A percentile compares a stretch with the other conserved stretches of the same genome.
phyloP scores from a whole-genome alignment of 1,140 invertebrate genomes.

The Battus philenor region DNA sequence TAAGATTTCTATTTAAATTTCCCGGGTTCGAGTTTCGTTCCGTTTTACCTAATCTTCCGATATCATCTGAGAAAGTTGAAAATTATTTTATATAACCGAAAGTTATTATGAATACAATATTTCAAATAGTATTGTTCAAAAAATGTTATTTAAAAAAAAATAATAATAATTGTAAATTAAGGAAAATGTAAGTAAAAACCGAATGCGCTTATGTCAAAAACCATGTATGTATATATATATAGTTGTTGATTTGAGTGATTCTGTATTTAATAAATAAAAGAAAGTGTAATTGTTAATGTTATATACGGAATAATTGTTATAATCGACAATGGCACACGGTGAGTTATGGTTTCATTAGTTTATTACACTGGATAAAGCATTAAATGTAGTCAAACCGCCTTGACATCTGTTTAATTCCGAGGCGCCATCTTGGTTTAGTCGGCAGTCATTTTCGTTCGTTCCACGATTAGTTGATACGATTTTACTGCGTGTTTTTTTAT shows the following conservation, averaged over 20 bases:
- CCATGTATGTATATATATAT: no score
- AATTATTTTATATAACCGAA: no score
- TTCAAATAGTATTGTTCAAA: no score
- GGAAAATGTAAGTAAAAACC: constrained; percentile 8
- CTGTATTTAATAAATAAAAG: constrained; percentile 11
- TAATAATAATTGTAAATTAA: no score
- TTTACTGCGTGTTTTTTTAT: no score
- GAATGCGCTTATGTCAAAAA: constrained; percentile 21
- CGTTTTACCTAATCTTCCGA: constrained; percentile 2
- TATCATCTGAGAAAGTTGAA: no score
- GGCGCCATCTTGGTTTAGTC: constrained; percentile 57
- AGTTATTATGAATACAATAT: no score
- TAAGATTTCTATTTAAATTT: constrained; percentile 2
- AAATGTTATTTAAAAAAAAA: no score
- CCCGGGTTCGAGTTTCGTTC: neutral
- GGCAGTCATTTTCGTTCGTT: constrained; percentile 29
- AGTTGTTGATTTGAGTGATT: constrained; percentile 25
- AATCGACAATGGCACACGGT: constrained; percentile 55
- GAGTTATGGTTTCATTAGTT: constrained; percentile 28
- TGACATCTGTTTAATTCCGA: constrained; percentile 50
- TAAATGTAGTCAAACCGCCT: constrained; percentile 7
- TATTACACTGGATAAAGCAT: constrained; percentile 2
- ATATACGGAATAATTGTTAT: constrained; percentile 18
- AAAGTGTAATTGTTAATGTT: constrained; percentile 13
- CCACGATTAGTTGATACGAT: constrained; percentile 14